A percentile compares a stretch with the other conserved stretches of the same genome.
These are phyloP conservation scores for Muscicapa striata DNA, from an alignment of 2,797 vertebrate species.

Conservation along the genomic window DNA sequence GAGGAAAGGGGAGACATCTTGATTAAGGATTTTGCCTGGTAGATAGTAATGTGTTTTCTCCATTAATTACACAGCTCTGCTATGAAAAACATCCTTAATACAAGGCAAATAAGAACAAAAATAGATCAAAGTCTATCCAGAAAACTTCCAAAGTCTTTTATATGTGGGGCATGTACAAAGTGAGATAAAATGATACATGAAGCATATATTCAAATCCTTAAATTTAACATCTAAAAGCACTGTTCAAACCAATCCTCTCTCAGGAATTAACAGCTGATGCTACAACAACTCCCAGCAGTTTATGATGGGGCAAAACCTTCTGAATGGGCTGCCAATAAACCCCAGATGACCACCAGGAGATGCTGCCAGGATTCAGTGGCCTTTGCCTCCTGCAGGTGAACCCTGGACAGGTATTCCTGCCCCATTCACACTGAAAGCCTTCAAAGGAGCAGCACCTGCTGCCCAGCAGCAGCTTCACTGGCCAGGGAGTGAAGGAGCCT, in stretches of 20 bases:
- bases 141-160: background rate
- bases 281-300: background rate
- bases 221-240: background rate
- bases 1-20: conserved; percentile 36
- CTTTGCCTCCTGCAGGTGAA: background rate
- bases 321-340: background rate
- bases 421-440: background rate
- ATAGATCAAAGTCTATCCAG: conserved; percentile 34
- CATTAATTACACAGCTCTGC: background rate
- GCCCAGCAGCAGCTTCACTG: background rate
- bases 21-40: conserved; percentile 23
- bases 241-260: background rate
- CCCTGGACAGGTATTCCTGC: background rate
- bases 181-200: background rate
- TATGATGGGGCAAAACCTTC: background rate
- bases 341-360: background rate
- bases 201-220: background rate
- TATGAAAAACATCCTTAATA: conserved; percentile 2
- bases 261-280: background rate
- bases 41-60: background rate
- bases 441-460: background rate
- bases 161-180: background rate
- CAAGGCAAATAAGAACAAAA: conserved; percentile 37
- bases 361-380: background rate
- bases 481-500: background rate